These are phyloP conservation scores for Butorides virescens DNA, from an alignment of 2,113 vertebrate genomes.

Conservation along the genomic window DNA sequence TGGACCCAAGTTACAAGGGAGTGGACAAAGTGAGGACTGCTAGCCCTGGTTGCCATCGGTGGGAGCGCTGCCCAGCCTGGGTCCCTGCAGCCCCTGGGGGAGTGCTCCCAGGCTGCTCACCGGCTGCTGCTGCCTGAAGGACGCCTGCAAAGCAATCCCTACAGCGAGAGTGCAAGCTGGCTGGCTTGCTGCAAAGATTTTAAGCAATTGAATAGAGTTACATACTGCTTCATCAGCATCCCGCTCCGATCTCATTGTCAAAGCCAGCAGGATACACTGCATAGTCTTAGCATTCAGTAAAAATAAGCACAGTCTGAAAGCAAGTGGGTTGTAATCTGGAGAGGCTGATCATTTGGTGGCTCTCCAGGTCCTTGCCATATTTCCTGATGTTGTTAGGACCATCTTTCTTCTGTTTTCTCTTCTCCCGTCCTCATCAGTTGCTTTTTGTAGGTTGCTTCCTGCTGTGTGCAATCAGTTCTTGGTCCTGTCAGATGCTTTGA, in stretches of 20 bases:
- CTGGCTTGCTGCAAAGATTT: rapidly evolving
- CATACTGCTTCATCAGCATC: background rate
- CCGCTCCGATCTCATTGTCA: rapidly evolving
- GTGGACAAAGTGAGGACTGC: background rate
- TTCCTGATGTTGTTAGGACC: background rate
- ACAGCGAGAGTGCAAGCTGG: background rate
- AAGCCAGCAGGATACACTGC: background rate
- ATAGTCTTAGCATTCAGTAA: background rate
- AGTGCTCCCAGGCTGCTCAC: background rate
- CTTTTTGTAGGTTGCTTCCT: background rate
- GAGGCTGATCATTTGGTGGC: background rate
- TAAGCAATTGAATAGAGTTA: background rate
- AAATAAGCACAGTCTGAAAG: background rate
- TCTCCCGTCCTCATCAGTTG: background rate
- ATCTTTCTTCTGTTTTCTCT: background rate
- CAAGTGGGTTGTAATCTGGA: rapidly evolving
- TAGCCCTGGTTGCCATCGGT: background rate
- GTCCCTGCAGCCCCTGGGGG: background rate
- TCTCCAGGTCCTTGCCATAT: background rate
- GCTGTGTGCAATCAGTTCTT: background rate
- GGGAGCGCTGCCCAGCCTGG: rapidly evolving
- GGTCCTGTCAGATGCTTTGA: background rate
- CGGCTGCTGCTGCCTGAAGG: background rate
- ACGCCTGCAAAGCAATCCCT: background rate
- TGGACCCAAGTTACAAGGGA: background rate